Evolutionary conservation across 2,797 vertebrate genomes (phyloP), one percentile per base, ranked within the genome.

Genomic region (Rhyacichthys aspro): DNA sequence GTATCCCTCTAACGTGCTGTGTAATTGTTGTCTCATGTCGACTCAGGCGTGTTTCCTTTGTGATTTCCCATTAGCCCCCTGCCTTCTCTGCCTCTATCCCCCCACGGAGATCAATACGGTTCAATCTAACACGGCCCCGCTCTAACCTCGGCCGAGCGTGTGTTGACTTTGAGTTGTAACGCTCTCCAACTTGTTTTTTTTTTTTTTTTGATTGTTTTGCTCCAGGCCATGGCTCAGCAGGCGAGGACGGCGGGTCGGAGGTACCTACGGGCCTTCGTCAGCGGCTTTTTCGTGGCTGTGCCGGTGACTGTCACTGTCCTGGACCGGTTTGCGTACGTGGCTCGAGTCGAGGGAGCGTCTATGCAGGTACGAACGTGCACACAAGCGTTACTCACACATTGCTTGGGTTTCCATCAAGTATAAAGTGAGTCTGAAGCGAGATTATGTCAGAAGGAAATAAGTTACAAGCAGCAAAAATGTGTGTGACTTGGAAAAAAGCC

Each of bases 221-320:
- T 60, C 38, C 74, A 91, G 88, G 74, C 33, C 54, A 98, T 97
- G 96, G 92, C 93, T 8, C 94, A 92, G 78, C 76, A 86, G 53
- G 88, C 72, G 28, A 23, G 52, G 37, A 71, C 87, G 18, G 78
- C 92, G 36, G 88, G 92, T 44, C 91, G 81, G 62, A 90, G 86
- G 56, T 98, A 94, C 55, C 3, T 96, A 54, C 93, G 91, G 84
- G 94, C 95, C 16, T 98, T 99, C 37, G 86, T 94, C 0, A 95
- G 95, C 78, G 95, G 97, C 39, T 98, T 98, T 77, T 96, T 98
- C 36, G 92, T 98, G 17, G 95, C 96, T 0, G 94, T 98, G 42
- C 96, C 96, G 0, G 90, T 98, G 76, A 98, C 95, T 0, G 94
- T 99, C 62, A 98, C 97, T 5, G 92, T 94, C 63, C 88, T 98